Evolutionary conservation across 2,797 vertebrate species (phyloP).

Genomic region (Lindbergichthys nudifrons): DNA sequence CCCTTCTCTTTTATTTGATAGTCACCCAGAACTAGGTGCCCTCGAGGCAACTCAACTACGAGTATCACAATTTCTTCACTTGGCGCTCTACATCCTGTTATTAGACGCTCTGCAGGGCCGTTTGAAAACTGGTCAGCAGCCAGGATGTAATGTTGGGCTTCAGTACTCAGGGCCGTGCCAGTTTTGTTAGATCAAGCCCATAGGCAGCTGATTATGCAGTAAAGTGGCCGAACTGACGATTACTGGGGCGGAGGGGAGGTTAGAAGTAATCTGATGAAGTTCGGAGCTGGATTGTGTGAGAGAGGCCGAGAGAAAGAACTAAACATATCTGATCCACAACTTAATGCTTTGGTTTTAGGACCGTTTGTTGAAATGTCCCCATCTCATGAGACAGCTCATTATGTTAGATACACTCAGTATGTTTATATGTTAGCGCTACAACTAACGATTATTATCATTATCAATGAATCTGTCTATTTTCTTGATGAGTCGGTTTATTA

Average conservation of each 20-base stretch:
- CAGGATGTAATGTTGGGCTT: slow-evolving; percentile 72
- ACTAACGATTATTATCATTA: too few relatives aligned
- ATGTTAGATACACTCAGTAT: background rate
- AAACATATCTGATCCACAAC: slow-evolving; percentile 24
- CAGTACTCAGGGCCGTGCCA: slow-evolving; percentile 45
- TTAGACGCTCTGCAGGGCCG: slow-evolving; percentile 70
- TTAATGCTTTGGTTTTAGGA: background rate
- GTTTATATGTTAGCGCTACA: background rate
- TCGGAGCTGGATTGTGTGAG: slow-evolving; percentile 22
- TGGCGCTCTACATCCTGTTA: slow-evolving; percentile 77
- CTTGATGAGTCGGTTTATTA: too few relatives aligned
- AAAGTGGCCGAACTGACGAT: slow-evolving; percentile 23
- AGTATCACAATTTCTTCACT: slow-evolving; percentile 68
- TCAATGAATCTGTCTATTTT: too few relatives aligned
- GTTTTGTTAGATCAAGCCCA: slow-evolving; percentile 60
- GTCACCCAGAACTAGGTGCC: slow-evolving; percentile 26
- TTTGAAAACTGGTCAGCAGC: slow-evolving; percentile 68
- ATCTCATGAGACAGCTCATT: background rate
- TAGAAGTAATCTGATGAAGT: slow-evolving; percentile 45
- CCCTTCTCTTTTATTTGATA: slow-evolving; percentile 18
- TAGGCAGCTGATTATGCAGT: slow-evolving; percentile 50
- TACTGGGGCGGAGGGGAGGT: background rate
- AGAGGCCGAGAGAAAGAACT: slow-evolving; percentile 9
- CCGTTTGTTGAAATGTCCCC: slow-evolving; percentile 2
- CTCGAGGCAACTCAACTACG: slow-evolving; percentile 50